Evolutionary conservation across 1,140 invertebrate species (phyloP), one percentile per base, ranked within the genome.

Genomic region (Polyergus mexicanus): DNA sequence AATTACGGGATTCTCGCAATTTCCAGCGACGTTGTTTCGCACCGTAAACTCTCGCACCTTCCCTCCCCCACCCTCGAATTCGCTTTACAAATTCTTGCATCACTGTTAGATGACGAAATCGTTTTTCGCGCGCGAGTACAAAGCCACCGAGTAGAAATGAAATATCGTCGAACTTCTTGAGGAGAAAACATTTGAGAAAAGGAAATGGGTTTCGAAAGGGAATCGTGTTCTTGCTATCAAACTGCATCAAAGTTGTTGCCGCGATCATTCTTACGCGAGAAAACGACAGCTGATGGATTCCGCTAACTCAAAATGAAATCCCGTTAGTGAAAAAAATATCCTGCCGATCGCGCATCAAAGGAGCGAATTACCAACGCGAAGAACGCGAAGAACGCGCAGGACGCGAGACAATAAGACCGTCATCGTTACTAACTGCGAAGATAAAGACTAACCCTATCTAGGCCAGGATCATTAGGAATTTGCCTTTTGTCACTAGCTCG

Each of bases 381-480:
- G 47, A 38, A 51, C 25, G 16, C 28, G 47, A 54, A 41, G 47
- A 51, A 51, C 16, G 4, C 6, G 71, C 65, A 47, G 11, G 44
- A 66, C 74, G 68, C 41, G 35, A 19, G 41, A 83, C 76, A 83
- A 88, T 88, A 71, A 71, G 47, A 77, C 22, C 65, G 44, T 81
- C 72, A 83, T 89, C 56, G 77, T 51, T 78, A 58, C 58, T 75
- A 69, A 83, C 87, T 74, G 62, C 69, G 54, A 68, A 65, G 66
- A 86, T 62, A 76, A 83, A 63, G 63, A 58, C 75, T 85, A 35
- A 88, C 77, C 56, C 63, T 60, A 88, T 89, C 77, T 92, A 25
- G 86, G 75, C 91, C 87, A 84, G 86, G 74, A 87, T 92, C 91
- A 92, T 92, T 92, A 92, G 69, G 88, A 83, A 90, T 90, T 51